Percentiles rank a stretch among this genome's conserved stretches.
Evolutionary conservation across 2,113 vertebrate species (phyloP).

Genomic region (Aythya baeri): DNA sequence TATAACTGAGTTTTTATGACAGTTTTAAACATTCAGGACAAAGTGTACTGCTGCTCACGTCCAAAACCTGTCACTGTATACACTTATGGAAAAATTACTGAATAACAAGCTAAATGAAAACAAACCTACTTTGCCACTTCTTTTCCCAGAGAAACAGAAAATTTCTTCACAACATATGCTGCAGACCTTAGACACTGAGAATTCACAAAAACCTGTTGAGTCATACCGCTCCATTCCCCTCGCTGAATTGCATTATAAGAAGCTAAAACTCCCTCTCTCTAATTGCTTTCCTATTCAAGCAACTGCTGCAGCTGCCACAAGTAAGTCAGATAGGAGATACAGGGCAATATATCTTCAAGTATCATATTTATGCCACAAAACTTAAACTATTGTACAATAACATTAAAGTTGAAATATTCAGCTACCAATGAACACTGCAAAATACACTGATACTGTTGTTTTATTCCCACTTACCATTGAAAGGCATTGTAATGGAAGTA

Average conservation of each 20-base stretch:
- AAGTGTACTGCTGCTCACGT: rapidly evolving
- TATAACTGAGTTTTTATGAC: neutral
- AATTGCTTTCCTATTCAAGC: neutral
- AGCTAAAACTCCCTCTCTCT: neutral
- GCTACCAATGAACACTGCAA: neutral
- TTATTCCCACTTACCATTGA: slow-evolving; percentile 92
- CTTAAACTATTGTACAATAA: rapidly evolving
- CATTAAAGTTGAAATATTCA: neutral
- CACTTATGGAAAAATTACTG: neutral
- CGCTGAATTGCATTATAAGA: rapidly evolving
- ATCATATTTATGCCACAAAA: rapidly evolving
- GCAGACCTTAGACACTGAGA: neutral
- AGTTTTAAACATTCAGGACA: neutral
- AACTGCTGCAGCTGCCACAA: neutral
- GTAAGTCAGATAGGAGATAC: neutral
- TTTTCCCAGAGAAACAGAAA: neutral
- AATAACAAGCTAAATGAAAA: neutral
- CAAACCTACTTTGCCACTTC: neutral
- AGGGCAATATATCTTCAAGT: neutral
- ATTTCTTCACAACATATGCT: neutral
- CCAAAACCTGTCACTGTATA: neutral
- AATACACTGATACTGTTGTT: neutral
- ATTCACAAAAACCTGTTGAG: neutral
- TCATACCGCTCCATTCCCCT: neutral
- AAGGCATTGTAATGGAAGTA: slow-evolving; percentile 99